Conservation (phyloP, 2,797 vertebrate species). For the Cryptoprocta ferox region DNA sequence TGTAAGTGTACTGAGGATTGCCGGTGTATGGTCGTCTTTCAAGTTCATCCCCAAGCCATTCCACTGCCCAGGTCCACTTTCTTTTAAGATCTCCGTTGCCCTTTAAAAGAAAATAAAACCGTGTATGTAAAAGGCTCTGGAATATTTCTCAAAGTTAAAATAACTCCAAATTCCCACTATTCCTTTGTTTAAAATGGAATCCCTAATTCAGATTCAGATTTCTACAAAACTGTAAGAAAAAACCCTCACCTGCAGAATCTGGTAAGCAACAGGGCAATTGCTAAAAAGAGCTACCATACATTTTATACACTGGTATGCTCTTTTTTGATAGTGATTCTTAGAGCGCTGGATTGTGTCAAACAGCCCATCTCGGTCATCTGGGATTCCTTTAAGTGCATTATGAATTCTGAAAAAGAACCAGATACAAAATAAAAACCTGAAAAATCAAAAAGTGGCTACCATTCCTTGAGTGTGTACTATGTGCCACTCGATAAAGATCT, state of each 20-base stretch:
- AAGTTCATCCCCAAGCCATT: conserved; percentile 98
- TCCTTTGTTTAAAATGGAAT: conserved; percentile 29
- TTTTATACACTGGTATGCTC: conserved; percentile 99
- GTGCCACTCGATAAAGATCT: neutral
- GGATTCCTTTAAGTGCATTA: conserved; percentile 99
- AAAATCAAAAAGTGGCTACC: conserved; percentile 32
- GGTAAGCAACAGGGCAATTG: conserved; percentile 99
- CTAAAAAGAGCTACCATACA: conserved; percentile 99
- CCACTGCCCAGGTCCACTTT: conserved; percentile 99
- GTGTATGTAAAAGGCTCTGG: conserved; percentile 16
- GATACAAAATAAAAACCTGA: conserved; percentile 1
- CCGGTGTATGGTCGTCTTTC: conserved; percentile 98
- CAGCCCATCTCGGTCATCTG: conserved; percentile 97
- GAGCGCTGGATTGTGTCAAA: conserved; percentile 99
- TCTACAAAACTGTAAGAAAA: conserved; percentile 61
- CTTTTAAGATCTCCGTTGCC: conserved; percentile 99
- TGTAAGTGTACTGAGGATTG: conserved; percentile 98
- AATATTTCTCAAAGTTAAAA: conserved; percentile 44
- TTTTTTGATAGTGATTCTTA: conserved; percentile 99
- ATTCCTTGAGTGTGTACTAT: neutral
- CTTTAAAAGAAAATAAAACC: conserved; percentile 85
- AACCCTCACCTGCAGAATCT: conserved; percentile 96
- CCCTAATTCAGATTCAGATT: conserved; percentile 22
- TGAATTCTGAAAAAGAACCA: conserved; percentile 92
- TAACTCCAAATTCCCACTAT: neutral